Conservation (phyloP, 1,140 invertebrate species). For the Zaprionus kolodkinae region DNA sequence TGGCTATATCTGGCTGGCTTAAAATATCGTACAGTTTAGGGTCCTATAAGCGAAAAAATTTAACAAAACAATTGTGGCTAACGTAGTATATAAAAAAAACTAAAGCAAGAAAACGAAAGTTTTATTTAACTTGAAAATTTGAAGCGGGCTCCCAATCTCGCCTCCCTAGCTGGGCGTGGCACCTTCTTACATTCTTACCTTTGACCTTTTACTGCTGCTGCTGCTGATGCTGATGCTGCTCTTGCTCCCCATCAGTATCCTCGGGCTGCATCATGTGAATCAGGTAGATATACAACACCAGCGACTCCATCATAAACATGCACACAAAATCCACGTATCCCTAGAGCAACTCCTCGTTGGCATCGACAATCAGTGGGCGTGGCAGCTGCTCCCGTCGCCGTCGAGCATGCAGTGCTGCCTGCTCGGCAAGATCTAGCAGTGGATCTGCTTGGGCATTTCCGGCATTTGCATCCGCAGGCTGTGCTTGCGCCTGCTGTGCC, state of each 20-base stretch:
- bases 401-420: conserved; percentile 49
- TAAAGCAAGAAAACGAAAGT: conserved; percentile 40
- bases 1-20: conserved; percentile 39
- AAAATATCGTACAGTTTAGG: conserved; percentile 60
- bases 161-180: not conserved
- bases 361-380: conserved; percentile 49
- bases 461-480: conserved; percentile 16
- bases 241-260: conserved; percentile 4
- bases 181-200: not conserved
- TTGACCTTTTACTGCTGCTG: conserved; percentile 11
- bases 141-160: conserved; percentile 1
- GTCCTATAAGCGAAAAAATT: conserved; percentile 42
- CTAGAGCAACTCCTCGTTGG: conserved; percentile 56
- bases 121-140: conserved; percentile 41
- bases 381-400: conserved; percentile 43
- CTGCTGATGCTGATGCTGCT: not conserved
- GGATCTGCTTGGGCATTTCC: conserved; percentile 30
- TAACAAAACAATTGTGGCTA: conserved; percentile 77
- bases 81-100: conserved; percentile 38
- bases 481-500: conserved; percentile 34
- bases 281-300: conserved; percentile 57
- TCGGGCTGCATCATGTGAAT: conserved; percentile 27
- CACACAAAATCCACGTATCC: conserved; percentile 45
- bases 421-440: conserved; percentile 29
- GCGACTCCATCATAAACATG: conserved; percentile 49